Base-by-base conservation (phyloP, 2,797 vertebrate genomes). In the Falco berigora region DNA sequence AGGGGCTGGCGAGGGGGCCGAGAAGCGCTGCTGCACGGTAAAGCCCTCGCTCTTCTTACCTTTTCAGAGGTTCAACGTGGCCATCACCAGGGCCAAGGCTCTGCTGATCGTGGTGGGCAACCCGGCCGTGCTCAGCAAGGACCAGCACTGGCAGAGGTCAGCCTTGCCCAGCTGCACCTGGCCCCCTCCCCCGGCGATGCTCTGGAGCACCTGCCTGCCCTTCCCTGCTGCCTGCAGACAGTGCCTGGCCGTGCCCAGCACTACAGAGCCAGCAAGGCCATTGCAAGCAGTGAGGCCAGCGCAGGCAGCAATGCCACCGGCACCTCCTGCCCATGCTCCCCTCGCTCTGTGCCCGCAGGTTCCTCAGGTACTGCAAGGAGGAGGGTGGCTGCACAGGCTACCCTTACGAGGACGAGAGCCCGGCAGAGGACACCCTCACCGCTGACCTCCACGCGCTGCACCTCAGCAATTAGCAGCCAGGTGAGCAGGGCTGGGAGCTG, bases 61-160 rank as follows among this genome's bases (percentile, higher is more conserved):
- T 74, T 44, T 36, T 34, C 97, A 99, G 99, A 98, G 99, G 96
- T 98, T 99, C 94, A 99, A 99, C 4, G 99, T 99, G 94, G 99
- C 99, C 28, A 92, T 99, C 96, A 99, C 99, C 53, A 98, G 99
- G 96, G 98, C 99, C 86, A 99, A 99, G 97, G 97, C 99, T 62
- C 96, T 99, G 93, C 97, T 99, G 94, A 99, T 99, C 6, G 96
- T 99, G 77, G 98, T 99, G 95, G 99, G 99, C 81, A 99, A 99
- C 97, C 98, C 99, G 0, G 62, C 91, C 3, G 98, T 99, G 93
- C 98, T 99, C 86, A 95, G 91, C 68, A 96, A 97, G 8, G 99
- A 99, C 75, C 49, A 68, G 0, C 96, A 97, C 94, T 99, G 99
- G 99, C 94, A 84, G 68, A 93, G 87, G 99, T 99, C 98, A 82